Percentiles rank a stretch among this genome's conserved stretches.
Evolutionary conservation across 2,888 invertebrate species (phyloP).

Genomic region (Epinotia bilunana): DNA sequence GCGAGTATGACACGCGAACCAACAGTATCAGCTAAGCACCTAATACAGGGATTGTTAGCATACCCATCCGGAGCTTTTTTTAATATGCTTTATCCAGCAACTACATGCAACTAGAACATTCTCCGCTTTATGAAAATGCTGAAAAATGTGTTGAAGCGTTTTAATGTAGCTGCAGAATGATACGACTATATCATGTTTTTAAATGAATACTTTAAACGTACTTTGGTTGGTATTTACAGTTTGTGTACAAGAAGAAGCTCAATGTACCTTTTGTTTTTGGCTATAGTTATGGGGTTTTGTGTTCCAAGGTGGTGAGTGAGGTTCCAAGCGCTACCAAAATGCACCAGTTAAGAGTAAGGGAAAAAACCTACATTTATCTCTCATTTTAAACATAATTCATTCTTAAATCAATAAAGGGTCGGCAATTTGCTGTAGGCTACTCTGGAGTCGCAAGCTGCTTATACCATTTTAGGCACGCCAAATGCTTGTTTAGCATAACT

Average conservation of each 20-base stretch:
- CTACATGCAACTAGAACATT: slow-evolving; percentile 53
- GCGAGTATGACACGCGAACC: slow-evolving; percentile 26
- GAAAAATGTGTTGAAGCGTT: slow-evolving; percentile 22
- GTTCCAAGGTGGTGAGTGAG: no score
- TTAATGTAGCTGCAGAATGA: slow-evolving; percentile 10
- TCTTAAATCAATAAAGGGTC: no score
- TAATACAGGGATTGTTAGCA: slow-evolving; percentile 55
- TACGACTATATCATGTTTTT: background rate
- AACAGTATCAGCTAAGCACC: slow-evolving; percentile 51
- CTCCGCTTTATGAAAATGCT: slow-evolving; percentile 30
- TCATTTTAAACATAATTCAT: no score
- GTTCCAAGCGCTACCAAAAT: no score
- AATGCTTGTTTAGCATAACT: no score
- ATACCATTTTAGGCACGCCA: no score
- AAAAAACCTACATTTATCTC: no score
- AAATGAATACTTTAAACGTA: slow-evolving; percentile 55
- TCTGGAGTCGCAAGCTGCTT: no score
- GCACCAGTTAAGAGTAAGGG: no score
- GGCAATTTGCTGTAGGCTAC: no score
- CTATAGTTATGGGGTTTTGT: no score
- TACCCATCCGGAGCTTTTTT: slow-evolving; percentile 55
- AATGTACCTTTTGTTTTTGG: background rate
- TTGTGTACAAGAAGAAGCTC: background rate
- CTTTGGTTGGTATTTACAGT: slow-evolving; percentile 2
- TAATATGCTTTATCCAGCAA: slow-evolving; percentile 58